phyloP scores from a whole-genome alignment of 2,888 invertebrate species.

The Crepidodera aurea region DNA sequence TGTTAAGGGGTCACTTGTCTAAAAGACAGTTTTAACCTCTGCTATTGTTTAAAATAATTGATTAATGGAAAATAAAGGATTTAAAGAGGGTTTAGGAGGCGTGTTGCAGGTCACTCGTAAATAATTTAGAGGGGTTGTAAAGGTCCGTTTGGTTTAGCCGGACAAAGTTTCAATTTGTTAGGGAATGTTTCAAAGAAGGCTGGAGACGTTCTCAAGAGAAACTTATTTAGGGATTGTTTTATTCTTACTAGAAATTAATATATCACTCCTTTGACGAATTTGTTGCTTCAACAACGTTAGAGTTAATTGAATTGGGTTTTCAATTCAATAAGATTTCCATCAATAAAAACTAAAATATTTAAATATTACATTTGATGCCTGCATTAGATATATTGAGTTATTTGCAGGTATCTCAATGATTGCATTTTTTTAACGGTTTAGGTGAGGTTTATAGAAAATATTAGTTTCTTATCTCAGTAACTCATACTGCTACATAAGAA shows the following conservation, averaged over 20 bases:
- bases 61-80: conserved; percentile 2
- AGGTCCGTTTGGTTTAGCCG: conserved; percentile 3
- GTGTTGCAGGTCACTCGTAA: conserved; percentile 9
- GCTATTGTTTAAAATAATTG: background rate
- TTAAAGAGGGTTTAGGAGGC: background rate
- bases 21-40: background rate
- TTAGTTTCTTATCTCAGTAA: no score
- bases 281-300: no score
- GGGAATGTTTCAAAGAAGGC: background rate
- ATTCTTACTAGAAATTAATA: background rate
- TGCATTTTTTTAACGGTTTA: no score
- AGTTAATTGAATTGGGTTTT: no score
- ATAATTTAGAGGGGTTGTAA: background rate
- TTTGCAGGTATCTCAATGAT: no score
- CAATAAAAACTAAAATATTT: no score
- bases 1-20: background rate
- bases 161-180: conserved; percentile 2
- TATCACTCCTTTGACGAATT: no score
- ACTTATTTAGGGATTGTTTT: conserved; percentile 6
- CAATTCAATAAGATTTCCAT: no score
- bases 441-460: no score
- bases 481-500: no score
- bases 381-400: no score
- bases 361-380: no score
- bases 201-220: background rate